Percentiles rank a stretch among this genome's conserved stretches.
Conservation (phyloP, 2,797 vertebrate species). For the Hoplostethus mediterraneus region DNA sequence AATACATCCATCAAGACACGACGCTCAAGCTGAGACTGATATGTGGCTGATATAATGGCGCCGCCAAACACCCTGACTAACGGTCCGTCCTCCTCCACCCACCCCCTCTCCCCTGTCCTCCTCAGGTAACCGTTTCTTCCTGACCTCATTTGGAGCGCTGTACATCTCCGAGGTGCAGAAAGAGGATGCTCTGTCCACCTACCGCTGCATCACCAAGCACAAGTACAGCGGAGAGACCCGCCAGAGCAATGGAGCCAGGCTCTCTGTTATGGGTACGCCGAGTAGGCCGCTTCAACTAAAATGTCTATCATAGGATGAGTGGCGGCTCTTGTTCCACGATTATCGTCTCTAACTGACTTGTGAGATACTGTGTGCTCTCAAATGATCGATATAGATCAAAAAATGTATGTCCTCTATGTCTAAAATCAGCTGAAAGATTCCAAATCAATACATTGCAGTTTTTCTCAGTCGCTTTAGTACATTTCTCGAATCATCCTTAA, state of each 20-base stretch:
- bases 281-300: too few relatives aligned
- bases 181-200: slow-evolving; percentile 98
- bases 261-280: slow-evolving; percentile 93
- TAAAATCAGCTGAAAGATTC: background rate
- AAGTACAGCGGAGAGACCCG: slow-evolving; percentile 98
- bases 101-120: slow-evolving; percentile 26
- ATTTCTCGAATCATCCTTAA: too few relatives aligned
- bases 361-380: too few relatives aligned
- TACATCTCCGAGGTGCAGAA: slow-evolving; percentile 99
- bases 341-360: too few relatives aligned
- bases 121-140: slow-evolving; percentile 97
- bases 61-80: slow-evolving; percentile 20
- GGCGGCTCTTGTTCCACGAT: too few relatives aligned
- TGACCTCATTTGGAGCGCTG: slow-evolving; percentile 94
- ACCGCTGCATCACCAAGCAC: slow-evolving; percentile 99
- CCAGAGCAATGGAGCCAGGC: slow-evolving; percentile 97
- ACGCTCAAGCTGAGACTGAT: background rate
- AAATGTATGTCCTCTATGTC: too few relatives aligned
- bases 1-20: background rate
- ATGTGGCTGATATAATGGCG: background rate
- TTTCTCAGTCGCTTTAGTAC: too few relatives aligned
- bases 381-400: too few relatives aligned
- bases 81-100: background rate
- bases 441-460: background rate
- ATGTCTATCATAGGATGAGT: too few relatives aligned